These are phyloP conservation scores for Vanessa atalanta DNA, from an alignment of 1,140 invertebrate species.

Conservation along the genomic window DNA sequence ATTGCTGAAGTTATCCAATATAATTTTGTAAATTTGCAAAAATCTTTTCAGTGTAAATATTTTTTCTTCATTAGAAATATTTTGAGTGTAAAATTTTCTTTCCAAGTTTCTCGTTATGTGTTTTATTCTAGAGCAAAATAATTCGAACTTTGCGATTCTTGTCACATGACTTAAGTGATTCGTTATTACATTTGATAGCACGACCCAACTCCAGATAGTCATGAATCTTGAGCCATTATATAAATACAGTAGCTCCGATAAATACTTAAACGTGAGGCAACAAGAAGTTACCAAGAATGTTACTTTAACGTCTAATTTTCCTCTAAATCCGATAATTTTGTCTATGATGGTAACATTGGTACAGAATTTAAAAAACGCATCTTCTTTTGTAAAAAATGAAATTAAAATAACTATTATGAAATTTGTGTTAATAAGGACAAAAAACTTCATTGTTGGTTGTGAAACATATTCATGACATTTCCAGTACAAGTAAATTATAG, in stretches of 20 bases:
- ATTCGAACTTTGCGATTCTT: conserved; percentile 2
- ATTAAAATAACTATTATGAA: conserved; percentile 7
- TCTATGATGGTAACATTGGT: conserved; percentile 12
- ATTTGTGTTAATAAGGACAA: background rate
- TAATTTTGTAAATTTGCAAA: background rate
- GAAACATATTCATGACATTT: too few species aligned
- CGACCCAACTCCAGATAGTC: background rate
- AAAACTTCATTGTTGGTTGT: background rate
- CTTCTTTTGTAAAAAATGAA: conserved; percentile 14
- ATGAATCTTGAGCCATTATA: background rate
- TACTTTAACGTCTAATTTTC: background rate
- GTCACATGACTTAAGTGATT: conserved; percentile 10
- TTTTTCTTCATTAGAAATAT: background rate
- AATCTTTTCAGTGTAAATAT: background rate
- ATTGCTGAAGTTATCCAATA: background rate
- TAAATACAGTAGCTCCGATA: background rate
- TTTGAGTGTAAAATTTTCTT: background rate
- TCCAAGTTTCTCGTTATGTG: background rate
- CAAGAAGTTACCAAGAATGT: background rate
- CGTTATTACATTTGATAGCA: background rate
- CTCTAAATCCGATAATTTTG: background rate
- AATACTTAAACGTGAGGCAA: background rate
- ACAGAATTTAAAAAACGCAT: conserved; percentile 11
- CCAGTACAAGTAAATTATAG: background rate
- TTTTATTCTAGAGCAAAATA: conserved; percentile 5